phyloP scores from a whole-genome alignment of 2,888 invertebrate genomes.

The Macrosoma leucophasiata region DNA sequence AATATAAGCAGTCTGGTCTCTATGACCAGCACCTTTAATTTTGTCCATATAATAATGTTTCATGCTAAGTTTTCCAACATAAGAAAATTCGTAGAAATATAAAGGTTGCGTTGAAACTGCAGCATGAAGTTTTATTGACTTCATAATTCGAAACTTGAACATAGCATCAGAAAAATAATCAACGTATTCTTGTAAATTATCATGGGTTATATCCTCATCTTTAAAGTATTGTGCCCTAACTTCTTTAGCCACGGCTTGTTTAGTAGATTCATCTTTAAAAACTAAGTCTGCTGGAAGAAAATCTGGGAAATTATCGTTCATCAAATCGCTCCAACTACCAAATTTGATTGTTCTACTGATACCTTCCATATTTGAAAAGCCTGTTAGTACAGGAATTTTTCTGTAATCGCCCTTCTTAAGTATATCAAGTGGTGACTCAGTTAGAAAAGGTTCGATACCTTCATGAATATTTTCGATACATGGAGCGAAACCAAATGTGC shows the following conservation, averaged over 20 bases:
- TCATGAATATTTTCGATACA: conserved; percentile 50
- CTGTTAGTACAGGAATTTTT: conserved; percentile 47
- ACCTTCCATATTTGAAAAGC: conserved; percentile 64
- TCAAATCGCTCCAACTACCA: conserved; percentile 48
- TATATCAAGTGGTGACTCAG: conserved; percentile 52
- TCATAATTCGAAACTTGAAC: conserved; percentile 58
- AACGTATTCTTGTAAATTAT: conserved; percentile 44
- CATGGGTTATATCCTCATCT: conserved; percentile 38
- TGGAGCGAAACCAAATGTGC: conserved; percentile 63
- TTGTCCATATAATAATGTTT: conserved; percentile 51
- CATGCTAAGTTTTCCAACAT: conserved; percentile 51
- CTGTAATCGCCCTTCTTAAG: conserved; percentile 42
- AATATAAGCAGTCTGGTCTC: conserved; percentile 59
- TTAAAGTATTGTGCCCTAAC: conserved; percentile 52
- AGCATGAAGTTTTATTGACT: conserved; percentile 51
- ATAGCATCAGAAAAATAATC: conserved; percentile 63
- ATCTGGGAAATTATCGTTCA: conserved; percentile 53
- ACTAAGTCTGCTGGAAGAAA: conserved; percentile 56
- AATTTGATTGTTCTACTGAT: conserved; percentile 53
- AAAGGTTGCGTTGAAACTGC: conserved; percentile 36
- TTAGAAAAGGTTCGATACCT: conserved; percentile 47
- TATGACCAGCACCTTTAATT: conserved; percentile 58
- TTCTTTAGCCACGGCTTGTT: conserved; percentile 34
- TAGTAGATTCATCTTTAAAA: conserved; percentile 38
- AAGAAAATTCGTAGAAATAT: conserved; percentile 58